Evolutionary conservation across 2,113 vertebrate genomes (phyloP).

Genomic region (Erythrocercus mccallii): DNA sequence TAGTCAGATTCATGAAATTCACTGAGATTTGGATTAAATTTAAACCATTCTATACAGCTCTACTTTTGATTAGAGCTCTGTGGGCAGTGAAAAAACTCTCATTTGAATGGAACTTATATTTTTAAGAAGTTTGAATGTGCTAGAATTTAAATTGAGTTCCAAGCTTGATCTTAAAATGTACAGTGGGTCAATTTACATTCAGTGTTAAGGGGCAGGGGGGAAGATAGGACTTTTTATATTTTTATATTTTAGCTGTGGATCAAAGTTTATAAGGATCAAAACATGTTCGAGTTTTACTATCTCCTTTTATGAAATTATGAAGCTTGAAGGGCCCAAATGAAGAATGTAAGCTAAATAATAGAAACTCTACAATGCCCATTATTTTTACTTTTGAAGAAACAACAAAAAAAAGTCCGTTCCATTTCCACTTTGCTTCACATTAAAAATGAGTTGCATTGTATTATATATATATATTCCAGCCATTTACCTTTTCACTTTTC

Average conservation of each 20-base stretch:
- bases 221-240: neutral
- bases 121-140: slow-evolving; percentile 55
- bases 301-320: slow-evolving; percentile 25
- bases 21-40: slow-evolving; percentile 72
- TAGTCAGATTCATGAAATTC: slow-evolving; percentile 72
- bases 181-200: slow-evolving; percentile 17
- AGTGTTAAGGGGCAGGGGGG: neutral
- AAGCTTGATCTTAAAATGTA: slow-evolving; percentile 44
- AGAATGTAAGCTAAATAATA: neutral
- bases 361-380: neutral
- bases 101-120: slow-evolving; percentile 59
- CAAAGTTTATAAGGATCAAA: slow-evolving; percentile 20
- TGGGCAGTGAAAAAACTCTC: slow-evolving; percentile 28
- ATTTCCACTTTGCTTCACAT: neutral
- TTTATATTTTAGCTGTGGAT: neutral
- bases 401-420: neutral
- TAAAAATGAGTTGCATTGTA: neutral
- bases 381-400: neutral
- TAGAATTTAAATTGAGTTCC: slow-evolving; percentile 60
- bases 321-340: neutral
- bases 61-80: slow-evolving; percentile 64
- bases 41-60: slow-evolving; percentile 62
- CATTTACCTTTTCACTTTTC: neutral
- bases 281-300: neutral
- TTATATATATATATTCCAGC: neutral